Evolutionary conservation across 1,140 invertebrate species (phyloP), one percentile per base, ranked within the genome.

Genomic region (Drosophila kepulauana): DNA sequence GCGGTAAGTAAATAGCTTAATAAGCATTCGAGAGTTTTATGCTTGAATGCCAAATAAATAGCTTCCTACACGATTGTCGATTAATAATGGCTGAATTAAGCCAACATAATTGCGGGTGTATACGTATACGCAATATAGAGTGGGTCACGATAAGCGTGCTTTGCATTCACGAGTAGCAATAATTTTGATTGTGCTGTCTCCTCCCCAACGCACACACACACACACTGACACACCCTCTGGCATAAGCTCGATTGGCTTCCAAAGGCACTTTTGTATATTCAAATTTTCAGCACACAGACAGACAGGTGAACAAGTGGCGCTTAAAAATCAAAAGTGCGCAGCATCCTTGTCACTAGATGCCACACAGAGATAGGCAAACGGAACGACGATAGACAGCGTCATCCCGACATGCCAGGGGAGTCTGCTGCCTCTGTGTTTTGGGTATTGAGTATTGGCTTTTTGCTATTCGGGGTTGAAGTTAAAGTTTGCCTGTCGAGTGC

Each of bases 311-410:
- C 10, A 43, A 43, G 43, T 49, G 57, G 65, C 64, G 80, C 68
- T 82, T 77, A 66, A 77, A 78, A 82, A 82, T 77, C 81, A 81
- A 81, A 81, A 68, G 65, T 81, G 67, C 67, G 75, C 75, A 54
- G 57, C 46, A 68, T 69, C 70, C 69, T 38, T 51, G 62, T 56
- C 65, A 46, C 58, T 63, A 70, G 58, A 68, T 68, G 66, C 46
- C 45, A 48, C n/a, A 43, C n/a, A 61, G 30, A 52, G 63, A 62
- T 51, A 77, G 49, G 16, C 69, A 10, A 38, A 38, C 10, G 35
- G 35, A 38, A 38, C 35, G 35, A 38, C 35, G 63, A 62, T 51
- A 77, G 49, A 20, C 69, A 43, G 20, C 11, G 51, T 10, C 51
- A 25, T 58, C 16, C 35, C 45, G 16, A 2, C 1, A 10, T 5